Base-by-base conservation (phyloP, 2,113 vertebrate species). In the Piprites chloris region DNA sequence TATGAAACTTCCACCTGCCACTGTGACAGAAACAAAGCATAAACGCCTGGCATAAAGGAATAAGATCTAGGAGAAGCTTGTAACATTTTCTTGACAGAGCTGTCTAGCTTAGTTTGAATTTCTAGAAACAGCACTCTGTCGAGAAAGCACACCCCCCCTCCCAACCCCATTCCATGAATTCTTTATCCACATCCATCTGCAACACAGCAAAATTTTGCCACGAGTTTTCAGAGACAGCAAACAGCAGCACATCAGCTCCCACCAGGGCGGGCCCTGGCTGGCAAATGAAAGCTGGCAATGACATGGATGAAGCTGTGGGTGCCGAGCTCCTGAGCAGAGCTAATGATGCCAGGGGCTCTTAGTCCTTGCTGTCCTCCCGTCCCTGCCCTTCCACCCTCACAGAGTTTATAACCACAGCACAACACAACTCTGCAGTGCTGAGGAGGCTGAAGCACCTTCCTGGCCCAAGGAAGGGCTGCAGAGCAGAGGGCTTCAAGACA, bases 21-120 rank as follows among this genome's bases (percentile, higher is more conserved):
- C 50, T 52, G 32, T 26, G 56, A 91, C 55, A 90, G 42, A 84
- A 93, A 74, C 78, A 22, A 26, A 77, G 50, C 15, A 71, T 46
- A 61, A 49, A 94, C 18, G 52, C 50, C 49, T 66, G 85, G 71
- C 28, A 49, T 68, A 74, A 85, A 94, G 63, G 33, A 88, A 14
- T 26, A 71, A 46, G 37, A 80, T 65, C 37, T 33, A 82, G 46
- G 69, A 63, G 72, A 63, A 74, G 32, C 37, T 46, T 56, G 0
- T n/a, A 80, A 84, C 28, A 71, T 90, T 90, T 92, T 88, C 59
- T 74, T 80, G 79, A 91, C 85, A 86, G 76, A 90, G 55, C 42
- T 65, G 65, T 52, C 68, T 95, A 52, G 42, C 63, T 86, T 30
- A 63, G 89, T 94, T 91, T 49, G 27, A 84, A 75, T 91, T 96